These are phyloP conservation scores for Rhinolophus sinicus DNA, from an alignment of 2,113 vertebrate genomes.

Conservation along the genomic window DNA sequence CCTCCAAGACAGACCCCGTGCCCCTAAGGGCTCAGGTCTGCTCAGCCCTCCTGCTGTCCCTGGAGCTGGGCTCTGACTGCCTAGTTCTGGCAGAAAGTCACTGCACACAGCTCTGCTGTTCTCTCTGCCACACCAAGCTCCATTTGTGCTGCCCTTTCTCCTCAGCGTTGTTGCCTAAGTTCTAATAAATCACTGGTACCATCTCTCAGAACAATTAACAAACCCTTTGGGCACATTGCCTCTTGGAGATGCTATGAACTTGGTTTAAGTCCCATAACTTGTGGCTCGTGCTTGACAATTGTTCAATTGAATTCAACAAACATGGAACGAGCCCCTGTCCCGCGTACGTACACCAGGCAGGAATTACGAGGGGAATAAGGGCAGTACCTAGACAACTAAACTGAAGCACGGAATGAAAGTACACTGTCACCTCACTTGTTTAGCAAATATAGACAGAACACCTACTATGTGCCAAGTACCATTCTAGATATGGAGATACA, in stretches of 20 bases:
- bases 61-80: background rate
- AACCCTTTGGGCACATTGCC: background rate
- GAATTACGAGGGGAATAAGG: background rate
- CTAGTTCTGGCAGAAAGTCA: slow-evolving; percentile 20
- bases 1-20: background rate
- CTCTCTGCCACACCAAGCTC: background rate
- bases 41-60: slow-evolving; percentile 5
- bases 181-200: background rate
- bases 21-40: background rate
- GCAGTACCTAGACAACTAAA: background rate
- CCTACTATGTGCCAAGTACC: background rate
- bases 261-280: background rate
- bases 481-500: background rate
- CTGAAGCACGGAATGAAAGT: background rate
- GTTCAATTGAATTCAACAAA: background rate
- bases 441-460: background rate
- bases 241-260: background rate
- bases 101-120: background rate
- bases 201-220: background rate
- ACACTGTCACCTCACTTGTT: background rate
- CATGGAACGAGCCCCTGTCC: background rate
- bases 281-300: background rate
- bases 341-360: accelerated
- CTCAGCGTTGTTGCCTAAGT: background rate
- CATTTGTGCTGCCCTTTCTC: background rate